Evolutionary conservation across 2,113 vertebrate genomes (phyloP).

Genomic region (Onychostruthus taczanowskii): DNA sequence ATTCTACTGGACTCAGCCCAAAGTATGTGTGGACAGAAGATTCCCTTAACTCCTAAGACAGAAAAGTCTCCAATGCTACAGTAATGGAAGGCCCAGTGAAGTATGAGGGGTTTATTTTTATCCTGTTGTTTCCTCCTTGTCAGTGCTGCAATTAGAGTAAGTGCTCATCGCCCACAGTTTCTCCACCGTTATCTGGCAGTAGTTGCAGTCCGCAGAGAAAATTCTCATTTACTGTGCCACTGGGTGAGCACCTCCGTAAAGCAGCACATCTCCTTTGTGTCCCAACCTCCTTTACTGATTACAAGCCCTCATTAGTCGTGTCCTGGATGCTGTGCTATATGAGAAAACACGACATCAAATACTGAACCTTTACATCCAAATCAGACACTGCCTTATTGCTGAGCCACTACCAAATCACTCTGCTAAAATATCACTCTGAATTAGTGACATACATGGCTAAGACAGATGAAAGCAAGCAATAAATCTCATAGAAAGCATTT

Average conservation of each 20-base stretch:
- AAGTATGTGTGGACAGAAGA: neutral
- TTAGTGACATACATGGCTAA: neutral
- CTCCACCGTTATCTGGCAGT: neutral
- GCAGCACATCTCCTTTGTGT: neutral
- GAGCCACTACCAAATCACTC: neutral
- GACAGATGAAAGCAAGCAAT: neutral
- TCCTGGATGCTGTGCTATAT: neutral
- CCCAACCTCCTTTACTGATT: neutral
- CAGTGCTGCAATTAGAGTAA: neutral
- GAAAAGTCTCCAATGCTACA: neutral
- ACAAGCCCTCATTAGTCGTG: neutral
- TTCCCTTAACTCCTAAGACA: neutral
- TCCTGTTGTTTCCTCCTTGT: neutral
- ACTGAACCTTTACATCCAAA: neutral
- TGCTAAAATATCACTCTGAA: neutral
- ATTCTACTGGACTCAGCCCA: neutral
- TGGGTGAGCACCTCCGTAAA: neutral
- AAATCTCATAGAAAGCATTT: neutral
- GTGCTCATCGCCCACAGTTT: neutral
- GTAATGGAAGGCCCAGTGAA: neutral
- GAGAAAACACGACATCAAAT: neutral
- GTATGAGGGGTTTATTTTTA: neutral
- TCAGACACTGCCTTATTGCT: neutral
- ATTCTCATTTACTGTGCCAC: neutral
- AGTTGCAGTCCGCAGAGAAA: neutral